These are phyloP conservation scores for Helicoverpa assulta DNA, from an alignment of 2,888 invertebrate genomes.

Conservation along the genomic window DNA sequence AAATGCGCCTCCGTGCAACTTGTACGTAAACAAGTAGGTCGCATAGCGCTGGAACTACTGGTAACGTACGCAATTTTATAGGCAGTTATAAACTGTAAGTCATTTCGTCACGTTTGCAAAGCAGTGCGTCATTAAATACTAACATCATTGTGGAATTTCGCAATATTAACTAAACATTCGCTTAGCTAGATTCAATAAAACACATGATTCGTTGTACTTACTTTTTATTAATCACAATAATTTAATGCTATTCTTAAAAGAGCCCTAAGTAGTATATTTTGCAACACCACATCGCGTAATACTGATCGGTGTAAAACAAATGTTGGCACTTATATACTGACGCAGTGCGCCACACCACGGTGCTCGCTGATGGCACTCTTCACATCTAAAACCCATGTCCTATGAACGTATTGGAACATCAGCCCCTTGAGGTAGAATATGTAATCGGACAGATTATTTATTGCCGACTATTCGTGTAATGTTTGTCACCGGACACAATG, in stretches of 20 bases:
- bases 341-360: conserved; percentile 20
- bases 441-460: conserved; percentile 53
- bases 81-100: conserved; percentile 39
- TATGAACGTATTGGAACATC: conserved; percentile 10
- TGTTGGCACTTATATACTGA: conserved; percentile 78
- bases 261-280: conserved; percentile 53
- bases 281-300: conserved; percentile 73
- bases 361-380: no score
- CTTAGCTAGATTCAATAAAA: conserved; percentile 55
- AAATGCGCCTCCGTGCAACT: conserved; percentile 23
- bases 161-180: conserved; percentile 39
- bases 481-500: conserved; percentile 47
- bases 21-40: conserved; percentile 41
- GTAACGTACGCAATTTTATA: conserved; percentile 51
- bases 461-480: conserved; percentile 54
- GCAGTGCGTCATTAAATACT: conserved; percentile 53
- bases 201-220: conserved; percentile 54
- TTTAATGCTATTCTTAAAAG: conserved; percentile 58
- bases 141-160: conserved; percentile 28
- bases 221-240: conserved; percentile 69
- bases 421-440: conserved; percentile 74
- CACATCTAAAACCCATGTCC: no score
- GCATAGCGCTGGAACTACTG: conserved; percentile 33
- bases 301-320: conserved; percentile 75
- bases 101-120: conserved; percentile 61